A percentile compares a stretch with the other conserved stretches of the same genome.
Evolutionary conservation across 2,113 vertebrate genomes (phyloP).

Genomic region (Psittacara wagleri): DNA sequence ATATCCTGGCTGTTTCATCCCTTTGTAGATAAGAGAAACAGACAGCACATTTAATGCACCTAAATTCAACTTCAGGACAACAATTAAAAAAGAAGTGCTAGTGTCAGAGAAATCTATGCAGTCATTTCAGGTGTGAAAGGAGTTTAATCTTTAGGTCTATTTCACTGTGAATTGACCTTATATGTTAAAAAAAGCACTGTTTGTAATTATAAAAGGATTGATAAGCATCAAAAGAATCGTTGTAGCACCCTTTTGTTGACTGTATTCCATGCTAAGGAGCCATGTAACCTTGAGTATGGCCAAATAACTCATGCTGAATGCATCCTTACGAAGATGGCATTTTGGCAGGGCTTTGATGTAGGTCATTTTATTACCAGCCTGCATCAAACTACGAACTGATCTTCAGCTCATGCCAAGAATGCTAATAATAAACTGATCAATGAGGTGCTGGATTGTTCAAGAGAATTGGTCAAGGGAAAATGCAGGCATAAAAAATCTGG

Average conservation of each 20-base stretch:
- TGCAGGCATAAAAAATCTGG: constrained; percentile 72
- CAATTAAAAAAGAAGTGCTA: not conserved
- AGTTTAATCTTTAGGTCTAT: not conserved
- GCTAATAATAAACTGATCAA: constrained; percentile 83
- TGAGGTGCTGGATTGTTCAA: constrained; percentile 75
- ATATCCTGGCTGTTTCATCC: not conserved
- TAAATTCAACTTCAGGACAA: not conserved
- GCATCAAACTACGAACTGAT: constrained; percentile 77
- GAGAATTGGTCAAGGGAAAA: constrained; percentile 76
- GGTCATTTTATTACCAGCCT: constrained; percentile 83
- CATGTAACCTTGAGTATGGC: constrained; percentile 59
- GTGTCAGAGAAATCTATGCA: not conserved
- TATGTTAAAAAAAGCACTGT: not conserved
- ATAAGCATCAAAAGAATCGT: constrained; percentile 5
- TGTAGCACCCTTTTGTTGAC: constrained; percentile 12
- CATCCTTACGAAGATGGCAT: constrained; percentile 67
- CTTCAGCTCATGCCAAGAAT: constrained; percentile 76
- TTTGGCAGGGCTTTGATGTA: constrained; percentile 74
- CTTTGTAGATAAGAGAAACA: not conserved
- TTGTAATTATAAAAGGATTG: constrained; percentile 27
- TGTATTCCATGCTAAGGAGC: constrained; percentile 32
- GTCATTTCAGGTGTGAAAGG: not conserved
- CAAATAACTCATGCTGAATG: constrained; percentile 74
- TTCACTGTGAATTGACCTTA: constrained; percentile 2
- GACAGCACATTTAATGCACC: not conserved